Evolutionary conservation across 2,888 invertebrate genomes (phyloP), one percentile per base, ranked within the genome.

Genomic region (Carpatolechia fugitivella): DNA sequence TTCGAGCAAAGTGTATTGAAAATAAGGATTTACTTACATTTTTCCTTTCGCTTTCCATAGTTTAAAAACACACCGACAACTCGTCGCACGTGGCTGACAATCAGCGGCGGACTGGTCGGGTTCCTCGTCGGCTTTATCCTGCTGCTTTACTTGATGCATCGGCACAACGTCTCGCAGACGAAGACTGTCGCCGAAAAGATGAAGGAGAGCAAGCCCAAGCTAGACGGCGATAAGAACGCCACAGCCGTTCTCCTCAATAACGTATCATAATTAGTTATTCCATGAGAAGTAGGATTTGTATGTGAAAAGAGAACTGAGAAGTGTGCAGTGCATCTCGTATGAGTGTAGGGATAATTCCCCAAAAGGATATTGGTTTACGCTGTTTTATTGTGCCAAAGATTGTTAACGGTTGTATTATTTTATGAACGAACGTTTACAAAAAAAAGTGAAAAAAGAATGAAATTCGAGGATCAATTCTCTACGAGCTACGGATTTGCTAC

Each of bases 71-170:
- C 24, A 7, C 75, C 56, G 55, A 61, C 81, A 0, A 71, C 80
- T 0, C 80, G 87, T 1, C 78, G 82, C 20, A 91, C 90, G 0
- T 91, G 91, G 91, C 63, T 90, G 40, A 88, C 87, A 0, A 80
- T 91, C 44, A 78, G 82, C 35, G 85, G 89, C 0, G 83, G 90
- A 0, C 72, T 91, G 5, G 83, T 80, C 0, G 90, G 88, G 0
- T 90, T 91, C 61, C 78, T 91, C 1, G 72, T 91, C 1, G 82
- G 82, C 7, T 90, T 91, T 67, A 86, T 91, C 8, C 66, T 90
- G 30, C 71, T 90, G 1, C 74, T 91, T n/a, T 90, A 85, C 66
- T 60, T 85, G 46, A 85, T 90, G 83, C 91, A 91, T 56, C 75
- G 88, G 16, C 79, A 85, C 63, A 91, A 91, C 64, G 90, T 90